Percentiles rank a stretch among this genome's conserved stretches.
phyloP scores from a whole-genome alignment of 2,797 vertebrate species.

The Sylvia borin region DNA sequence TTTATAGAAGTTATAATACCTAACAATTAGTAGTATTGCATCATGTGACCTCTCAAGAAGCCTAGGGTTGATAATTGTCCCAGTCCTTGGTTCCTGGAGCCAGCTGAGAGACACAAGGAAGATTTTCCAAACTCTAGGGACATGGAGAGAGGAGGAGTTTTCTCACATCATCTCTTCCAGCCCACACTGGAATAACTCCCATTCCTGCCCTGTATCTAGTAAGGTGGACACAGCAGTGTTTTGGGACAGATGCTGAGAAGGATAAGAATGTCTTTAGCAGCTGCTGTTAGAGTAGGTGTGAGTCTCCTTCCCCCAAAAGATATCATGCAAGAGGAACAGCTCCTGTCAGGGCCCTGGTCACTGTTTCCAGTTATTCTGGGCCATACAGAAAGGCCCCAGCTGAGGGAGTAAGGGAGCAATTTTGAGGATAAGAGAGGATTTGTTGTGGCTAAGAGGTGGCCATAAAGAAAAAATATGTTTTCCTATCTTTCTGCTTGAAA shows the following conservation, averaged over 20 bases:
- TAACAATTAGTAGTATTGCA: neutral
- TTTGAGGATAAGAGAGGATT: slow-evolving; percentile 16
- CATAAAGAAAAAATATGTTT: neutral
- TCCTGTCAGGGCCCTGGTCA: neutral
- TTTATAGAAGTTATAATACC: neutral
- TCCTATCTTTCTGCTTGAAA: slow-evolving; percentile 32
- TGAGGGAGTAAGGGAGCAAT: neutral
- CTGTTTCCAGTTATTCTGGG: neutral
- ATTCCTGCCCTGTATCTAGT: neutral
- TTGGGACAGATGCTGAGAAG: neutral
- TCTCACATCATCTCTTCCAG: neutral
- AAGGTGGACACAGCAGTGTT: neutral
- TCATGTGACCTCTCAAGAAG: neutral
- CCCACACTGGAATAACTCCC: neutral
- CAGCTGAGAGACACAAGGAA: neutral
- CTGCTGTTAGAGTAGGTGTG: neutral
- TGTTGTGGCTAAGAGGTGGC: slow-evolving; percentile 4
- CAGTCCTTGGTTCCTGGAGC: neutral
- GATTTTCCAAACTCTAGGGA: neutral
- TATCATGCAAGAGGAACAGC: rapidly evolving
- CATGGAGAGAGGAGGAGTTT: neutral
- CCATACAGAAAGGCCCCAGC: neutral
- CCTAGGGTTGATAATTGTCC: neutral
- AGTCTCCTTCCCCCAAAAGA: neutral
- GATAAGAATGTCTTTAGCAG: neutral